Percentiles rank a stretch among this genome's conserved stretches.
Conservation (phyloP, 2,888 invertebrate genomes). For the Auanema sp. region DNA sequence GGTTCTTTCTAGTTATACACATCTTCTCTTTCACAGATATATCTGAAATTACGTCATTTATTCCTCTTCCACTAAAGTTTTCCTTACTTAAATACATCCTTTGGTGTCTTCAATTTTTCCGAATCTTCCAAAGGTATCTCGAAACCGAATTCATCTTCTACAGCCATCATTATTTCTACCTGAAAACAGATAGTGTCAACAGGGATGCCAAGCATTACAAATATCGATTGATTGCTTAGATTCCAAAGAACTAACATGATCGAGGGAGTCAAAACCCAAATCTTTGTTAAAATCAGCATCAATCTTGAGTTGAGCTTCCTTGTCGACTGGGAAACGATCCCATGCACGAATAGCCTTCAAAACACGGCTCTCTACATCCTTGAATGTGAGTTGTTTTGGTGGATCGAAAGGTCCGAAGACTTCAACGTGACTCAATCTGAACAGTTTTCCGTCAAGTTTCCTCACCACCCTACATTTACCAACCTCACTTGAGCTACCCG, state of each 20-base stretch:
- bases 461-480: neutral
- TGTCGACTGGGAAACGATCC: conserved; percentile 62
- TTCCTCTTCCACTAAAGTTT: neutral
- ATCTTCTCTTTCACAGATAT: conserved; percentile 50
- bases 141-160: conserved; percentile 92
- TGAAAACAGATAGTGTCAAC: conserved; percentile 16
- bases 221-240: neutral
- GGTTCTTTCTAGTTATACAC: conserved; percentile 37
- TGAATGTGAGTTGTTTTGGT: conserved; percentile 59
- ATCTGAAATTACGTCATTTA: conserved; percentile 33
- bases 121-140: conserved; percentile 48
- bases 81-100: conserved; percentile 29
- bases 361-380: conserved; percentile 58
- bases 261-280: conserved; percentile 51
- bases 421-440: conserved; percentile 40
- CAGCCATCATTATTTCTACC: conserved; percentile 97
- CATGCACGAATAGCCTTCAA: conserved; percentile 60
- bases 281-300: conserved; percentile 44
- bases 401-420: conserved; percentile 55
- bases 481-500: too few relatives aligned
- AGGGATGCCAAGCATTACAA: neutral
- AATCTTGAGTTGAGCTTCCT: conserved; percentile 36
- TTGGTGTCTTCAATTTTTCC: conserved; percentile 41
- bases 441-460: neutral
- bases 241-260: conserved; percentile 34